Evolutionary conservation across 2,797 vertebrate species (phyloP).

Genomic region (Acanthurus lineatus): DNA sequence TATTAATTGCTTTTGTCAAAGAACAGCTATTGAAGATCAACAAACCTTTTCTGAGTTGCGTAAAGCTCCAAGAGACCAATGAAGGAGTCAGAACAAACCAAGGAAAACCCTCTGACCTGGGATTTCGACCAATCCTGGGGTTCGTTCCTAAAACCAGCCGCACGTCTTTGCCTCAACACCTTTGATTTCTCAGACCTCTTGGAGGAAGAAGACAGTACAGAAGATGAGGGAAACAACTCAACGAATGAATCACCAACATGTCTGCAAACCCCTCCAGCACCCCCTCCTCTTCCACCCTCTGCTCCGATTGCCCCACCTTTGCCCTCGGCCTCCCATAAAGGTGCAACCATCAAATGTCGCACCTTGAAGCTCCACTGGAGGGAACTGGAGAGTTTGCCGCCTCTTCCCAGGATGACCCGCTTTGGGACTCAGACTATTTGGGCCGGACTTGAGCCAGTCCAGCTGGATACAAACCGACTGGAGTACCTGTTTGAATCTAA

Average conservation of each 20-base stretch:
- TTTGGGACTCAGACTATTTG: constrained; percentile 87
- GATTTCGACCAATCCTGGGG: constrained; percentile 73
- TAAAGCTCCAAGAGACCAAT: constrained; percentile 52
- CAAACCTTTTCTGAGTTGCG: neutral
- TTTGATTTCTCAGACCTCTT: constrained; percentile 87
- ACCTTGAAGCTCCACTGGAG: constrained; percentile 87
- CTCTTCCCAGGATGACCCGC: constrained; percentile 82
- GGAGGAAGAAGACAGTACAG: constrained; percentile 84
- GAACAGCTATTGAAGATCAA: neutral
- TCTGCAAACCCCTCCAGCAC: constrained; percentile 27
- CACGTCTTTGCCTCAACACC: constrained; percentile 79
- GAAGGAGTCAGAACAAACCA: constrained; percentile 75
- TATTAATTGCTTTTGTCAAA: neutral
- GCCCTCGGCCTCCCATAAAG: constrained; percentile 13
- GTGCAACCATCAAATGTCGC: constrained; percentile 38
- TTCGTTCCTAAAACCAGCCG: constrained; percentile 55
- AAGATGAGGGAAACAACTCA: constrained; percentile 63
- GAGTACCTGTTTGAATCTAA: constrained; percentile 84
- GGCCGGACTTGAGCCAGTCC: constrained; percentile 82
- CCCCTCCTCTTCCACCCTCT: constrained; percentile 58
- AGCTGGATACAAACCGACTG: constrained; percentile 81
- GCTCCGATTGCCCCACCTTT: constrained; percentile 47
- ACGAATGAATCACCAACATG: constrained; percentile 1
- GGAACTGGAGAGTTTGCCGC: constrained; percentile 77
- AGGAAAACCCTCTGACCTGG: constrained; percentile 58